Evolutionary conservation across 2,888 invertebrate genomes (phyloP).

Genomic region (Rosalia funebris): DNA sequence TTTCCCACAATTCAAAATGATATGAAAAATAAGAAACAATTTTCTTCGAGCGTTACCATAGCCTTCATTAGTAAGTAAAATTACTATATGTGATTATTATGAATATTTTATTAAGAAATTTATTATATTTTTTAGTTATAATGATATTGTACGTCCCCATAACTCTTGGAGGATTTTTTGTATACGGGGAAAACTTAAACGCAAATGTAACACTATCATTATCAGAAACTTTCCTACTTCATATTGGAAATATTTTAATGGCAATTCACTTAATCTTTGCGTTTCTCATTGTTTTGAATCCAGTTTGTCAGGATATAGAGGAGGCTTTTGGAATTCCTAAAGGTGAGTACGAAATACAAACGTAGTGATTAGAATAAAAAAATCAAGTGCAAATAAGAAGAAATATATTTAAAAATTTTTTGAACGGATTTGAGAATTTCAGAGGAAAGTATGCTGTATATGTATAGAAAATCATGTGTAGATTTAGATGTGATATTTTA

Average conservation of each 20-base stretch:
- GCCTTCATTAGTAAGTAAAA: constrained; percentile 69
- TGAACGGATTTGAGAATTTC: too few species aligned
- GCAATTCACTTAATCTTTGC: constrained; percentile 73
- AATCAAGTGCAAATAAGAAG: too few species aligned
- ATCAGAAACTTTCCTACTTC: constrained; percentile 65
- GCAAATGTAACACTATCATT: constrained; percentile 72
- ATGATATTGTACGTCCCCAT: constrained; percentile 70
- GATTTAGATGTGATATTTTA: too few species aligned
- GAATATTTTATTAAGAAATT: not conserved
- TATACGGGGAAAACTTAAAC: constrained; percentile 70
- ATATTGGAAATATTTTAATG: constrained; percentile 72
- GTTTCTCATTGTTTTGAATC: constrained; percentile 77
- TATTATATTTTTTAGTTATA: constrained; percentile 69
- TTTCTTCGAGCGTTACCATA: constrained; percentile 71
- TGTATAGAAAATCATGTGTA: too few species aligned
- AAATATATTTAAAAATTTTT: too few species aligned
- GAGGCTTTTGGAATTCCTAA: constrained; percentile 71
- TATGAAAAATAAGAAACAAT: constrained; percentile 74
- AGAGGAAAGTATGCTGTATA: too few species aligned
- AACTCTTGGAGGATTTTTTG: constrained; percentile 70
- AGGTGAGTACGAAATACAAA: too few species aligned
- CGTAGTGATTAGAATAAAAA: too few species aligned
- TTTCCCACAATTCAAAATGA: constrained; percentile 85
- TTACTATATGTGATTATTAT: not conserved
- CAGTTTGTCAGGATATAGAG: constrained; percentile 77